Evolutionary conservation across 2,888 invertebrate genomes (phyloP), one percentile per base, ranked within the genome.

Genomic region (Bembecia ichneumoniformis): DNA sequence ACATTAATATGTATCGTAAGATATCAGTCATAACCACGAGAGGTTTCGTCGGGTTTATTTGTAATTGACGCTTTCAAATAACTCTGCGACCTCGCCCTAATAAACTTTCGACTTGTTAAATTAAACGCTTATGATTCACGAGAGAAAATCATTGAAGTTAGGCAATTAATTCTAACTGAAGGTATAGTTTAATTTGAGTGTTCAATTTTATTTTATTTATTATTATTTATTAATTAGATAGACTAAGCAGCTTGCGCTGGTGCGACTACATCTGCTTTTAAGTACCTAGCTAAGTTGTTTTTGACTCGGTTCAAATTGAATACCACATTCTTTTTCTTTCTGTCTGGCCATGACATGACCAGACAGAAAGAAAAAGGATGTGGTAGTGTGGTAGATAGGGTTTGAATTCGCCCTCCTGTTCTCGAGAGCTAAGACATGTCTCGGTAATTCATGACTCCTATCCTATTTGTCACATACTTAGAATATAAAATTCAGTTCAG

Each of bases 61-160:
- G 46, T 47, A 49, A 56, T 53, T 52, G 51, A 46, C 51, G 57
- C 59, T 55, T 63, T 55, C 54, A 54, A 58, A 62, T 57, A 50
- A 59, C 54, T 54, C 56, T 53, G 54, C 55, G 60, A 55, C 63
- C 60, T 64, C 57, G 58, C 51, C 62, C 58, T 66, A 62, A 66
- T 64, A 65, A 71, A 70, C 60, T 71, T 70, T 63, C 59, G 60
- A 58, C 57, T 64, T 63, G 62, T 66, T 71, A 69, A 72, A 71
- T 74, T 70, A 71, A 71, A 67, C 59, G 60, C 65, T 73, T 60
- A 64, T 60, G 62, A 63, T 63, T 63, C 62, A 53, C 55, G 53
- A 63, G 66, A 63, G 60, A 62, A 64, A 62, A 51, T 47, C 59
- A 59, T 59, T 60, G 51, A 59, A 65, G 60, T 65, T 59, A 65